A percentile compares a stretch with the other conserved stretches of the same genome.
Conservation (phyloP, 2,888 invertebrate species). For the Agriopis leucophaearia region DNA sequence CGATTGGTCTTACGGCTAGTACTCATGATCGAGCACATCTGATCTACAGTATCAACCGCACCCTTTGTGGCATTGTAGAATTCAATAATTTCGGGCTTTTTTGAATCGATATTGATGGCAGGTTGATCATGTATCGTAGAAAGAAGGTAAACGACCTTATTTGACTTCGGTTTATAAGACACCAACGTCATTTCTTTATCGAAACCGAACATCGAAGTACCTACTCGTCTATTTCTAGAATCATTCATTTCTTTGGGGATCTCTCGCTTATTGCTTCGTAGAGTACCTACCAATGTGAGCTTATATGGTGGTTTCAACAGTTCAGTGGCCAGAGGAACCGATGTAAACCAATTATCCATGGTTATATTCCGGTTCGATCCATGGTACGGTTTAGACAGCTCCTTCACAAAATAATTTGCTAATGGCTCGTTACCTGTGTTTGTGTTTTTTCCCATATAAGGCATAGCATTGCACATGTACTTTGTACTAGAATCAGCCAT, state of each 20-base stretch:
- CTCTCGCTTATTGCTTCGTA: constrained; percentile 3
- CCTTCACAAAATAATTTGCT: constrained; percentile 9
- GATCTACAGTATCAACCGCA: constrained; percentile 40
- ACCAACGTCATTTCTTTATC: constrained; percentile 31
- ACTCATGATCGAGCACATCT: constrained; percentile 44
- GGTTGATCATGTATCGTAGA: constrained; percentile 22
- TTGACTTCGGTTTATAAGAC: constrained; percentile 21
- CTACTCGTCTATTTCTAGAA: constrained; percentile 11
- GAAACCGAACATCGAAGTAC: constrained; percentile 33
- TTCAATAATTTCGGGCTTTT: constrained; percentile 19
- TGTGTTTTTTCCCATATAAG: not conserved
- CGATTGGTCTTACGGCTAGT: constrained; percentile 39
- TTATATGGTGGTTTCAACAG: not conserved
- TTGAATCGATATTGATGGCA: constrained; percentile 19
- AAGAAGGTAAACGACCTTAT: constrained; percentile 17
- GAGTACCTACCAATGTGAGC: constrained; percentile 1
- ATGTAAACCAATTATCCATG: not conserved
- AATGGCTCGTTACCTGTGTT: not conserved
- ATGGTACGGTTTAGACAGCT: constrained; percentile 1
- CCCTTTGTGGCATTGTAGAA: constrained; percentile 15
- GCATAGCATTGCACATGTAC: constrained; percentile 27
- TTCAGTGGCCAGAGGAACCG: not conserved
- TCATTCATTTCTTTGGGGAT: not conserved
- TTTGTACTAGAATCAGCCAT: constrained; percentile 24
- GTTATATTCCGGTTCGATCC: constrained; percentile 3